Evolutionary conservation across 2,797 vertebrate genomes (phyloP).

Genomic region (Pristis pectinata): DNA sequence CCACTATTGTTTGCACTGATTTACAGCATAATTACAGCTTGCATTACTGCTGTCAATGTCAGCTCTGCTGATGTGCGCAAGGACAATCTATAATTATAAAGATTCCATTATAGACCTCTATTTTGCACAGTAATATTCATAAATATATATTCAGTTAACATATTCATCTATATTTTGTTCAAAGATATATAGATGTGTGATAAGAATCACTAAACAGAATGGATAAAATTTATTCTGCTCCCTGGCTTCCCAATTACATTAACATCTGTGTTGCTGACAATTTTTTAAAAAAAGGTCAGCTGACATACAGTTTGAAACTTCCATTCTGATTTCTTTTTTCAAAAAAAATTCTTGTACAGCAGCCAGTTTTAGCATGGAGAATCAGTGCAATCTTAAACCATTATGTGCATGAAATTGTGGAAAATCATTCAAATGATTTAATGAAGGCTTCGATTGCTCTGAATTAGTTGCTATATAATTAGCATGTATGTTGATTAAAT

Average conservation of each 20-base stretch:
- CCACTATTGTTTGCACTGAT: slow-evolving; percentile 32
- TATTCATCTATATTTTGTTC: slow-evolving; percentile 44
- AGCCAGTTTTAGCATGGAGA: slow-evolving; percentile 20
- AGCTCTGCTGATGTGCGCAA: slow-evolving; percentile 19
- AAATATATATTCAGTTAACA: slow-evolving; percentile 51
- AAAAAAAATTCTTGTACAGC: not conserved
- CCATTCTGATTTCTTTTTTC: not conserved
- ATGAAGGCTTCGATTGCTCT: not conserved
- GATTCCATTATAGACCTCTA: slow-evolving; percentile 33
- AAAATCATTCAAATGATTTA: slow-evolving; percentile 18
- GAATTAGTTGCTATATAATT: slow-evolving; percentile 2
- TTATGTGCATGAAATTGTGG: not conserved
- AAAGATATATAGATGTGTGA: slow-evolving; percentile 45
- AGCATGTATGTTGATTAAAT: not conserved
- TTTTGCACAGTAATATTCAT: slow-evolving; percentile 32
- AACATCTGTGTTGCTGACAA: slow-evolving; percentile 33
- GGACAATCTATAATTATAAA: slow-evolving; percentile 33
- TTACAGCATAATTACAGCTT: slow-evolving; percentile 33
- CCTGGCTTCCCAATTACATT: slow-evolving; percentile 35
- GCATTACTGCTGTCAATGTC: slow-evolving; percentile 26
- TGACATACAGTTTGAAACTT: slow-evolving; percentile 50
- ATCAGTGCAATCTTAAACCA: not conserved
- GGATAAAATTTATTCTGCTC: slow-evolving; percentile 42
- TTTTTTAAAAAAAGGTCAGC: slow-evolving; percentile 31
- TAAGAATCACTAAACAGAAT: slow-evolving; percentile 47